Evolutionary conservation across 2,797 vertebrate genomes (phyloP).

Genomic region (Schizothorax lantsangensis): DNA sequence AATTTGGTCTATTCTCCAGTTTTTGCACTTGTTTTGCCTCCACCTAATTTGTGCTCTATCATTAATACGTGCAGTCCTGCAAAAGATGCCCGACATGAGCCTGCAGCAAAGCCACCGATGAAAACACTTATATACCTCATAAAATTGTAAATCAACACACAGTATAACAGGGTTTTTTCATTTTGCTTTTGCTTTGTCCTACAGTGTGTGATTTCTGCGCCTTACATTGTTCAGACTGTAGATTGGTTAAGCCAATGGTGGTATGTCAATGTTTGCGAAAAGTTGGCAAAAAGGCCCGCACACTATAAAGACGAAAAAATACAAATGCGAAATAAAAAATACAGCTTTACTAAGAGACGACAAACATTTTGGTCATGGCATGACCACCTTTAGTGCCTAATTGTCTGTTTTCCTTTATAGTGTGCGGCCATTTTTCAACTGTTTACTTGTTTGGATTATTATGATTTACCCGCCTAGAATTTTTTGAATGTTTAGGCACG

Average conservation of each 20-base stretch:
- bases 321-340: background rate
- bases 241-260: background rate
- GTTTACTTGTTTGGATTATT: background rate
- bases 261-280: background rate
- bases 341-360: background rate
- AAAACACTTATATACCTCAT: constrained; percentile 51
- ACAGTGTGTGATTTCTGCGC: background rate
- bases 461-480: background rate
- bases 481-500: background rate
- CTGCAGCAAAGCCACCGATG: constrained; percentile 52
- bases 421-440: background rate
- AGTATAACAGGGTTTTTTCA: constrained; percentile 6
- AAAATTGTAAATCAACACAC: constrained; percentile 61
- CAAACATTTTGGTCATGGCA: background rate
- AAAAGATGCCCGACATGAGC: constrained; percentile 59
- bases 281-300: background rate
- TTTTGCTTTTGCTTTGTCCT: background rate
- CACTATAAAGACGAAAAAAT: background rate
- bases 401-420: background rate
- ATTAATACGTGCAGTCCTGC: constrained; percentile 66
- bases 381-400: background rate
- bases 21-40: constrained; percentile 64
- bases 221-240: background rate
- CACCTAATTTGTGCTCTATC: constrained; percentile 70
- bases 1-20: constrained; percentile 62